phyloP scores from a whole-genome alignment of 2,888 invertebrate genomes.

The Agrochola macilenta region DNA sequence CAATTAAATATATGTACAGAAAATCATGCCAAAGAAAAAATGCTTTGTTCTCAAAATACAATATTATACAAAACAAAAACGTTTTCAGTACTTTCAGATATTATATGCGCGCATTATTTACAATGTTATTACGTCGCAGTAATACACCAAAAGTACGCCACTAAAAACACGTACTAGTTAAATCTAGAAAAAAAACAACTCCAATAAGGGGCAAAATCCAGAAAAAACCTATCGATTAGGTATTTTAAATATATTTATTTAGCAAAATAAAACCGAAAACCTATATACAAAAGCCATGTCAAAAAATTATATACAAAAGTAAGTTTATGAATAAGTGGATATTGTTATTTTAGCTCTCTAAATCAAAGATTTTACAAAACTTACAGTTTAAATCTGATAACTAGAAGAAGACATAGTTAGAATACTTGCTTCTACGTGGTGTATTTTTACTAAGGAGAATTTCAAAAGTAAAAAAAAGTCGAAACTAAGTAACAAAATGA shows the following conservation, averaged over 20 bases:
- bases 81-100: constrained; percentile 16
- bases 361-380: constrained; percentile 48
- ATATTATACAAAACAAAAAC: constrained; percentile 38
- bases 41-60: constrained; percentile 28
- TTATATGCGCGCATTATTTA: constrained; percentile 43
- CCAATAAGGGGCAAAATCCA: constrained; percentile 8
- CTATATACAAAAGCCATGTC: no score
- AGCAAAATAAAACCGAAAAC: constrained; percentile 56
- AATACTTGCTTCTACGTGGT: constrained; percentile 36
- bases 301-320: constrained; percentile 54
- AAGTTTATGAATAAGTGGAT: constrained; percentile 64
- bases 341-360: constrained; percentile 59
- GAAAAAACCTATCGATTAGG: constrained; percentile 42
- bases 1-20: constrained; percentile 32
- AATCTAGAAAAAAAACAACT: constrained; percentile 29
- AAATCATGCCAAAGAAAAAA: constrained; percentile 56
- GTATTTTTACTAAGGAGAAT: background rate
- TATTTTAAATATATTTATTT: constrained; percentile 35
- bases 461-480: background rate
- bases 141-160: constrained; percentile 35
- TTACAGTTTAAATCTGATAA: constrained; percentile 63
- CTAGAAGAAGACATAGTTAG: constrained; percentile 63
- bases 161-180: constrained; percentile 26
- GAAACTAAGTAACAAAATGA: background rate
- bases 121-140: constrained; percentile 14